Base-by-base conservation (phyloP, 2,797 vertebrate genomes). In the Presbytis comata region DNA sequence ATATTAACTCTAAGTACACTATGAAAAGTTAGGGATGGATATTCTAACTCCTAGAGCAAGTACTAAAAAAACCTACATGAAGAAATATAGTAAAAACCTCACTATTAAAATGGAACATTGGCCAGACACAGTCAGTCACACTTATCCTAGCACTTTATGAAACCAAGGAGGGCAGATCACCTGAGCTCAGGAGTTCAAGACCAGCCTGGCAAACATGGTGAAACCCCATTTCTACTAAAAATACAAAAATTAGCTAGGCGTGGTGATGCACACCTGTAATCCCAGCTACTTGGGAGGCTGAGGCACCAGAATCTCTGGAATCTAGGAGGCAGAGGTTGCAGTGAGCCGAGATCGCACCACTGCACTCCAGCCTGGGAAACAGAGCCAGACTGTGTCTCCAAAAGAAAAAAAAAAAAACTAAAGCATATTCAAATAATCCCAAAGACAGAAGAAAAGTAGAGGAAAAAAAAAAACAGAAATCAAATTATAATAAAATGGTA, bases 401-500 rank as follows among this genome's bases (percentile, higher is more conserved):
- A 80, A 53, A 80, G 53, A n/a, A 48, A 75, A 24, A 74, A 12
- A 39, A 28, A 28, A 75, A 55, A 55, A 82, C 87, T 59, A 28
- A 55, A 59, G 26, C 11, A 59, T 59, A 59, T 59, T 83, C 76
- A 91, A 95, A 87, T 70, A 72, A 87, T 61, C 70, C 93, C 55
- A 74, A 83, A 59, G 14, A 48, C 75, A 22, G 46, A 64, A 89
- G 33, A n/a, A 72, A 81, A 76, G 9, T 33, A 91, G 41, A 78
- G 2, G 67, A 55, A 5, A 44, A 55, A 85, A 72, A 6, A 61
- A 53, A 44, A 46, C 19, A 86, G n/a, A 93, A 94, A 61, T 44
- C 57, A 89, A 83, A 85, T 67, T n/a, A 67, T 22, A 84, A 83
- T 82, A 91, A 96, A 89, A 67, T 57, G 70, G 48, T 36, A 96